Percentiles rank a stretch among this genome's conserved stretches.
Conservation (phyloP, 2,113 vertebrate genomes). For the Arizona elegans region DNA sequence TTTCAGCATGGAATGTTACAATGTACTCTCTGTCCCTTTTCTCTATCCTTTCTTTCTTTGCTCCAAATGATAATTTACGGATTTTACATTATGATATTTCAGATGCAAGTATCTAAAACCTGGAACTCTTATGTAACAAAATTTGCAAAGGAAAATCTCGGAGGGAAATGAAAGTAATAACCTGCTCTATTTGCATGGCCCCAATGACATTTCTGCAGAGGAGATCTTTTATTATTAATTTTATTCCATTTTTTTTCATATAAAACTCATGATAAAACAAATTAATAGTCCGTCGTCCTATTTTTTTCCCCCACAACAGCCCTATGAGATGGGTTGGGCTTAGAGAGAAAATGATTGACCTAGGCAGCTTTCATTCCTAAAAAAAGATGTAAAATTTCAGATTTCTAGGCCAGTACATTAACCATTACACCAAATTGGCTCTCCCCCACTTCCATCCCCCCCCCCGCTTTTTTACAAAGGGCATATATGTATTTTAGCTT, state of each 20-base stretch:
- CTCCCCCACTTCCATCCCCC: background rate
- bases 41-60: background rate
- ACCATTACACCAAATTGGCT: background rate
- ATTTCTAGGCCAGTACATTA: background rate
- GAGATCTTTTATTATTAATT: background rate
- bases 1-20: slow-evolving; percentile 23
- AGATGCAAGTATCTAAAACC: background rate
- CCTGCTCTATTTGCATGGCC: background rate
- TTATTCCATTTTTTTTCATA: background rate
- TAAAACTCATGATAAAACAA: background rate
- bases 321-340: background rate
- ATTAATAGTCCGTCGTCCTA: background rate
- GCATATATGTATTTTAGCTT: background rate
- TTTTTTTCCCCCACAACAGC: too few species aligned
- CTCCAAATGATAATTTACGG: background rate
- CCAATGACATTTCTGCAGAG: background rate
- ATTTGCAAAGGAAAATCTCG: background rate
- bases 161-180: background rate
- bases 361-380: background rate
- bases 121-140: background rate
- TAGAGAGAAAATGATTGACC: background rate
- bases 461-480: background rate
- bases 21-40: background rate
- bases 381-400: background rate
- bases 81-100: background rate